phyloP scores from a whole-genome alignment of 2,797 vertebrate genomes.

The Peromyscus nudipes region DNA sequence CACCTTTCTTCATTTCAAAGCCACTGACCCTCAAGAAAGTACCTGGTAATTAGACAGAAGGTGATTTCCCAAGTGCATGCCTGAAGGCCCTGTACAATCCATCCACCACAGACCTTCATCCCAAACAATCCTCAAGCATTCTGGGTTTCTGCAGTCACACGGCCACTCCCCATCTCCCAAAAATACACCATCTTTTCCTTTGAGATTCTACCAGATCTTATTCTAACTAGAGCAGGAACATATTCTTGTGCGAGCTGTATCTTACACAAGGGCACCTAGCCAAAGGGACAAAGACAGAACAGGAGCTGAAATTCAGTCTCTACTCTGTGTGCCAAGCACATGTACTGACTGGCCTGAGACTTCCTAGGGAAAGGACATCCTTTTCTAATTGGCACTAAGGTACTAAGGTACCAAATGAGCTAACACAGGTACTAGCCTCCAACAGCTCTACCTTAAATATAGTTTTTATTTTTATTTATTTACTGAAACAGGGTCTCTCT shows the following conservation, averaged over 20 bases:
- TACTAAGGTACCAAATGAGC: not conserved
- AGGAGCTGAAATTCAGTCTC: slow-evolving; percentile 32
- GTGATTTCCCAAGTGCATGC: not conserved
- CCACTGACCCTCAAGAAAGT: not conserved
- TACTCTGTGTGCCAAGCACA: not conserved
- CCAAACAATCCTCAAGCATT: not conserved
- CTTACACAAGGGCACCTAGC: not conserved
- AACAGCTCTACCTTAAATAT: not conserved
- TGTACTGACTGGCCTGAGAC: not conserved
- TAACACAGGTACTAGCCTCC: not conserved
- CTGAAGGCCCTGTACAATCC: not conserved
- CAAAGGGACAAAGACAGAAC: not conserved
- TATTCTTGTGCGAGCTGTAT: not conserved
- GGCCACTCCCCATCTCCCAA: not conserved
- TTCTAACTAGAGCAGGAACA: slow-evolving; percentile 37
- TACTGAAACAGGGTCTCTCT: not conserved
- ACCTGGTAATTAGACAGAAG: not conserved
- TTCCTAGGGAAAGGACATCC: not conserved
- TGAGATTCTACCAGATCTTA: not conserved
- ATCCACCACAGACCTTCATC: not conserved
- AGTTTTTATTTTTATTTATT: not conserved
- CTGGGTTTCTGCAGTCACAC: not conserved
- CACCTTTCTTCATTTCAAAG: slow-evolving; percentile 32
- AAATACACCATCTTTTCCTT: not conserved
- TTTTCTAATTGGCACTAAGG: slow-evolving; percentile 34